Base-by-base conservation (phyloP, 1,140 invertebrate species). In the Drosophila orosa region DNA sequence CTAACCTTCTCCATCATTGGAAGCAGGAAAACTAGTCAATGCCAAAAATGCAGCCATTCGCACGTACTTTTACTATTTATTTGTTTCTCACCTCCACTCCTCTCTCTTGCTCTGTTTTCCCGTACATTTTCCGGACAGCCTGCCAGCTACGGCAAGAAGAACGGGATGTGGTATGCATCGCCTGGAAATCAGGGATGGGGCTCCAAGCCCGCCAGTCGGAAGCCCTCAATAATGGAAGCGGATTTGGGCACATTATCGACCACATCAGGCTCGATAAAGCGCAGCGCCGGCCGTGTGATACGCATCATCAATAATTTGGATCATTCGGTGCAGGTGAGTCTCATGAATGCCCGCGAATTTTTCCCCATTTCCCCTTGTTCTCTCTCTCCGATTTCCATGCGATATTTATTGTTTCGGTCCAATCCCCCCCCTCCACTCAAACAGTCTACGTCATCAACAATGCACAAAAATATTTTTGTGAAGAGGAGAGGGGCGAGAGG, bases 261-360 rank as follows among this genome's bases (percentile, higher is more conserved):
- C 75, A 93, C 93, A 40, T 94, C 94, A 56, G 95, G 95, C 39
- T 93, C 93, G 75, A 93, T 94, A 84, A 97, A 97, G 82, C 95
- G 96, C 29, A 95, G 95, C 68, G 96, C 96, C 22, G 96, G 97
- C 40, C 94, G 97, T 65, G 96, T 98, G 62, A 97, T 98, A 84
- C 94, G 97, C 59, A 97, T 98, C 90, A 96, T 98, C 90, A 98
- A 98, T 92, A 97, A 97, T 90, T 95, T 96, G 93, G 96, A 98
- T 92, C 97, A 97, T 86, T 96, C 96, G 27, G 95, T 98, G 78
- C 97, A 98, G 95, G 97, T 97, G 76, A 90, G 90, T 91, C 39
- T 66, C 48, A 25, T 22, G 44, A 27, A 45, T 22, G 13, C 48
- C 31, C 19, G 29, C n/a, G 40, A n/a, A 31, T 44, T 52, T 57